Conservation (phyloP, 1,140 invertebrate species). For the Leptopilina boulardi region DNA sequence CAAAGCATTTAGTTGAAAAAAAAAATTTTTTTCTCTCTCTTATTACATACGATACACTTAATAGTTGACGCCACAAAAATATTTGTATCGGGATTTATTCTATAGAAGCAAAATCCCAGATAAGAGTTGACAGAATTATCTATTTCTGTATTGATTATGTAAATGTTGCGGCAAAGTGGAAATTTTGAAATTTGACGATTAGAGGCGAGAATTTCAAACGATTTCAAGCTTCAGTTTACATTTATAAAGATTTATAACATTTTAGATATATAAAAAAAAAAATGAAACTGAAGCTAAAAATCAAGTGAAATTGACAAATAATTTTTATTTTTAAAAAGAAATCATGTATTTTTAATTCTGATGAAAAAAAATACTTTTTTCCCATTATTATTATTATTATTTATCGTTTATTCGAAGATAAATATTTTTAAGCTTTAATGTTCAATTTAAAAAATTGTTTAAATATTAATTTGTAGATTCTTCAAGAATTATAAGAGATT, state of each 20-base stretch:
- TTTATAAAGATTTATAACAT: neutral
- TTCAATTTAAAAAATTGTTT: too few relatives aligned
- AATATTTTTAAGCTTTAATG: too few relatives aligned
- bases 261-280: neutral
- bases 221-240: neutral
- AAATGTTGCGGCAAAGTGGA: slow-evolving; percentile 4
- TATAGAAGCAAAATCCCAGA: neutral
- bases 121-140: slow-evolving; percentile 1
- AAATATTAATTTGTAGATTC: too few relatives aligned
- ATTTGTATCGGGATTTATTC: neutral
- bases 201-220: neutral
- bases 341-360: too few relatives aligned
- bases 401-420: neutral
- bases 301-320: neutral
- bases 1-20: neutral
- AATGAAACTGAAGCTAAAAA: neutral
- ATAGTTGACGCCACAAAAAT: neutral
- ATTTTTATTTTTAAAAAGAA: neutral
- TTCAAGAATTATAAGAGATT: too few relatives aligned
- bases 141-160: neutral
- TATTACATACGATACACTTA: neutral
- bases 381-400: neutral
- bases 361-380: neutral
- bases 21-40: neutral
- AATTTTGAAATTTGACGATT: neutral